Evolutionary conservation across 2,797 vertebrate species (phyloP), one percentile per base, ranked within the genome.

Genomic region (Falco concolor): DNA sequence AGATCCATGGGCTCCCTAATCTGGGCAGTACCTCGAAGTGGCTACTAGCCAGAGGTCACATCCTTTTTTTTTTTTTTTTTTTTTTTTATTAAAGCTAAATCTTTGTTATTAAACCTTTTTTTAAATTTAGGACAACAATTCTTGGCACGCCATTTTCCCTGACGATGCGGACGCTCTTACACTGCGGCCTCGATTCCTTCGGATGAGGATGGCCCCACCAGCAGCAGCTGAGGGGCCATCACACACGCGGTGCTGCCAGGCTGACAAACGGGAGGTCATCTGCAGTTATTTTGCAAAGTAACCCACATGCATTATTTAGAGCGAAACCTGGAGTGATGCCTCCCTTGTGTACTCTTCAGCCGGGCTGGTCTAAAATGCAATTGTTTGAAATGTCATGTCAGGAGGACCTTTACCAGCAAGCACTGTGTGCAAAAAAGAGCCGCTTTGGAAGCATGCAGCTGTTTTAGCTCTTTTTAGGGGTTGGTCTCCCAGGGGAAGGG

Each of bases 371-470:
- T 91, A 80, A 95, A 91, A 88, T 49, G 52, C 59, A 70, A 64
- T 90, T 87, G 89, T 95, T 84, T 84, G 86, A 93, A 96, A 92
- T 94, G 86, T 72, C 83, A 53, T 3, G 34, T 80, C 84, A 79
- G 70, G 34, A 91, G 56, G 38, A 89, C 77, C 60, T 95, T 86
- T 81, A 67, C 54, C 75, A 73, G 47, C 23, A 67, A 84, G 47
- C 2, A 0, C 77, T 64, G 14, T 28, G 32, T 74, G 38, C 3
- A 4, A 69, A 76, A 88, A 81, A 56, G 13, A 81, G 53, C 36
- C 0, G 0, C 54, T 85, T 85, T 49, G 56, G 65, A 90, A 87
- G 32, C 40, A 53, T 23, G 16, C 34, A 8, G 42, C 13, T 74
- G 20, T 70, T 87, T 91, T 40, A 88, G 84, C 52, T 77, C 52